phyloP scores from a whole-genome alignment of 1,140 invertebrate genomes.

The Drosophila novamexicana region DNA sequence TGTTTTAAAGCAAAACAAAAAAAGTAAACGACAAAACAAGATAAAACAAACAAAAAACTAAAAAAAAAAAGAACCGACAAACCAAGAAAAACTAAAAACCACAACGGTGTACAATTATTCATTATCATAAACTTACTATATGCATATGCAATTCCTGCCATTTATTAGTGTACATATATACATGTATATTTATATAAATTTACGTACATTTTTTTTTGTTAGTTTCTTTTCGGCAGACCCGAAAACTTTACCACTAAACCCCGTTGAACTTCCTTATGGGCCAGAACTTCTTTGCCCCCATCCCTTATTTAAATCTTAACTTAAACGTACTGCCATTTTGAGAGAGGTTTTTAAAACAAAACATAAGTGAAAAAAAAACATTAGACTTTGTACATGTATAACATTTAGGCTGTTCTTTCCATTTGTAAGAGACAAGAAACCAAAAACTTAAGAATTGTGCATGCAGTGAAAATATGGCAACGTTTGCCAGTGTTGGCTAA shows the following conservation, averaged over 20 bases:
- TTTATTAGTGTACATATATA: slow-evolving; percentile 48
- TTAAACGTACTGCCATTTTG: slow-evolving; percentile 77
- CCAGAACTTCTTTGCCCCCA: neutral
- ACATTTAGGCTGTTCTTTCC: slow-evolving; percentile 80
- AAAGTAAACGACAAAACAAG: slow-evolving; percentile 15
- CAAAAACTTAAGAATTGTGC: slow-evolving; percentile 38
- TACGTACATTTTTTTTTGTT: slow-evolving; percentile 26
- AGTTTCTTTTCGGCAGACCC: slow-evolving; percentile 14
- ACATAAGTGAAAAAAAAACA: slow-evolving; percentile 36
- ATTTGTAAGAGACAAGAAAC: slow-evolving; percentile 52
- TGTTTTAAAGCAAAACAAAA: slow-evolving; percentile 54
- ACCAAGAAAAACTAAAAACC: slow-evolving; percentile 48
- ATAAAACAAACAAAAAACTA: slow-evolving; percentile 27
- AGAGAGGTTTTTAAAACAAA: slow-evolving; percentile 71
- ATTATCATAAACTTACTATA: slow-evolving; percentile 51
- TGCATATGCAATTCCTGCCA: slow-evolving; percentile 71
- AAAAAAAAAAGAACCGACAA: slow-evolving; percentile 47
- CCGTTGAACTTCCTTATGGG: neutral
- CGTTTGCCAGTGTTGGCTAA: slow-evolving; percentile 12
- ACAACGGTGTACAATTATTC: slow-evolving; percentile 50
- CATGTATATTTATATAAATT: slow-evolving; percentile 22
- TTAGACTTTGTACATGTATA: slow-evolving; percentile 80
- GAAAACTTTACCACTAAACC: neutral
- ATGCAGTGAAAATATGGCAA: slow-evolving; percentile 6
- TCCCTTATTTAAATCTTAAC: slow-evolving; percentile 26